phyloP scores from a whole-genome alignment of 35 echinoderm and acorn worm species.

The Eucidaris tribuloides region DNA sequence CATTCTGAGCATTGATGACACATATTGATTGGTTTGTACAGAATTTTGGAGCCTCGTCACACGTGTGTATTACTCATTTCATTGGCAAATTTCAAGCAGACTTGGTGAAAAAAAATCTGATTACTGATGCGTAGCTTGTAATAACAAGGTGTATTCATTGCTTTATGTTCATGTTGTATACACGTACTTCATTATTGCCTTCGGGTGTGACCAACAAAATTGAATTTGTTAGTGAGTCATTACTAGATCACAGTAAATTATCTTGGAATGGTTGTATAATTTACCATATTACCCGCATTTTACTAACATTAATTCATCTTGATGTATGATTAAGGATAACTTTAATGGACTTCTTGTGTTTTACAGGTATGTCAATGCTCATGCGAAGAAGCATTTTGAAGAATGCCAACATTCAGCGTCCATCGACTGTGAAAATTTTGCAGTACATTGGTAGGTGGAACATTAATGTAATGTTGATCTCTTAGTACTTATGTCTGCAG shows the following conservation, averaged over 20 bases:
- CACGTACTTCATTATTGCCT: background rate
- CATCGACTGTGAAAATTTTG: slow-evolving; percentile 57
- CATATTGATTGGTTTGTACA: too few relatives aligned
- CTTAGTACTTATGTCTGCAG: too few relatives aligned
- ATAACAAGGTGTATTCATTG: too few relatives aligned
- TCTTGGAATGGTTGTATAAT: background rate
- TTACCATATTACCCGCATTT: background rate
- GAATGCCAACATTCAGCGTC: slow-evolving; percentile 47
- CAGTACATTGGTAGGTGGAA: slow-evolving; percentile 32
- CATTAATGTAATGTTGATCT: too few relatives aligned
- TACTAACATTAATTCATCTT: background rate
- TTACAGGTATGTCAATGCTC: slow-evolving; percentile 68
- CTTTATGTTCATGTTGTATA: too few relatives aligned
- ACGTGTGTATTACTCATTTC: too few relatives aligned
- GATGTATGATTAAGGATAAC: background rate
- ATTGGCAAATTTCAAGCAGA: too few relatives aligned
- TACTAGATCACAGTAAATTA: background rate
- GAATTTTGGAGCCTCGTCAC: too few relatives aligned
- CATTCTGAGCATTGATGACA: too few relatives aligned
- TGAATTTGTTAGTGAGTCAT: background rate
- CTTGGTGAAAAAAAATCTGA: too few relatives aligned
- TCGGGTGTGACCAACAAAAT: background rate
- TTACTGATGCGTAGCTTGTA: too few relatives aligned
- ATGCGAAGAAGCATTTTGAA: slow-evolving; percentile 65
- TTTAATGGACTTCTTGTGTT: background rate